Percentiles rank a stretch among this genome's conserved stretches.
Conservation (phyloP, 2,113 vertebrate genomes). For the Sinocyclocheilus anophthalmus region DNA sequence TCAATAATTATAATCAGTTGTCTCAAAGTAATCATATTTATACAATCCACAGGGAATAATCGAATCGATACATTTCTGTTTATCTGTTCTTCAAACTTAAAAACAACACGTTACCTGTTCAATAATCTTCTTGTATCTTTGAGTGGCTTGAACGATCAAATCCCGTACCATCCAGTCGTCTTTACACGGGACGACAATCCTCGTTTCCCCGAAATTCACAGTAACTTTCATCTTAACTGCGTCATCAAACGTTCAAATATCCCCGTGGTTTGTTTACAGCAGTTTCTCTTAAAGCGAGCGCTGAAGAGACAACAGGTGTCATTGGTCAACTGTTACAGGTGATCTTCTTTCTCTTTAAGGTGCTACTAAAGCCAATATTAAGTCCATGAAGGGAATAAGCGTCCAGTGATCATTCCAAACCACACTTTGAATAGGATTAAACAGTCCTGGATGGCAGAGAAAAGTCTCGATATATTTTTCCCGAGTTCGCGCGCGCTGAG, state of each 20-base stretch:
- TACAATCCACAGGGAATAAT: neutral
- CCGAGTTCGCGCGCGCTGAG: neutral
- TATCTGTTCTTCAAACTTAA: neutral
- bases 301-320: slow-evolving; percentile 71
- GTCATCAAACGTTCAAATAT: neutral
- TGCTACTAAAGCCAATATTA: neutral
- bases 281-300: neutral
- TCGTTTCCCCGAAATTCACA: slow-evolving; percentile 84
- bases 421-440: neutral
- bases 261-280: neutral
- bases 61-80: neutral
- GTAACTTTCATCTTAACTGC: slow-evolving; percentile 85
- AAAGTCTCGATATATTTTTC: neutral
- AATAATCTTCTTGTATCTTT: slow-evolving; percentile 82
- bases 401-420: neutral
- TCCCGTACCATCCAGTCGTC: slow-evolving; percentile 83
- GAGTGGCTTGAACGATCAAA: slow-evolving; percentile 84
- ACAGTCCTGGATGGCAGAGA: neutral
- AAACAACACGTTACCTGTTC: slow-evolving; percentile 78
- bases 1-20: neutral
- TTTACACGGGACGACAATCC: slow-evolving; percentile 90
- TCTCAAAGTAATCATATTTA: neutral
- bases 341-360: neutral
- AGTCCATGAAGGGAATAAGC: neutral
- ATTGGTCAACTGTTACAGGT: slow-evolving; percentile 55